These are phyloP conservation scores for Bos javanicus DNA, from an alignment of 2,113 vertebrate genomes.

Conservation along the genomic window DNA sequence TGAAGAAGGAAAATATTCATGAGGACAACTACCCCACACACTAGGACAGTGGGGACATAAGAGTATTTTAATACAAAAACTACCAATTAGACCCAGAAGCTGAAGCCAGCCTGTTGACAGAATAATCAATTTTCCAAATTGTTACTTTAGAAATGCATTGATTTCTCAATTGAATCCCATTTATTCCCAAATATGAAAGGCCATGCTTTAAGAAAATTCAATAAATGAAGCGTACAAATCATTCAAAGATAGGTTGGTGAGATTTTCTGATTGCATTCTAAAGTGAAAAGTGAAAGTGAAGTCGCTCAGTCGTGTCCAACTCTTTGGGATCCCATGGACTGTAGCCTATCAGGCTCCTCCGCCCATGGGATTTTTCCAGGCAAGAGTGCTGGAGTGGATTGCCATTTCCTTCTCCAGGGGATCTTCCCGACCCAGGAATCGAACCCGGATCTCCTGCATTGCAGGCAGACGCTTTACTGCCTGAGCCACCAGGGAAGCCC, in stretches of 20 bases:
- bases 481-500: no score
- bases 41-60: background rate
- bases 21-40: background rate
- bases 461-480: no score
- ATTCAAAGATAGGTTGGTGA: background rate
- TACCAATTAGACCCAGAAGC: background rate
- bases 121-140: constrained; percentile 38
- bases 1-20: background rate
- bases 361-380: no score
- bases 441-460: no score
- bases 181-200: constrained; percentile 37
- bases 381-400: no score
- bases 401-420: no score
- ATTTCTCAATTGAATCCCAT: constrained; percentile 43
- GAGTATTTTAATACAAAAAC: background rate
- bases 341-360: no score
- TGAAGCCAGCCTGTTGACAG: background rate
- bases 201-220: constrained; percentile 27
- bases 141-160: constrained; percentile 33
- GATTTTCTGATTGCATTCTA: background rate
- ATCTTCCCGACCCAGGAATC: no score
- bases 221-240: constrained; percentile 20
- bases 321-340: no score
- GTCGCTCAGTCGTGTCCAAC: no score
- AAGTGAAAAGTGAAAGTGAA: background rate